Evolutionary conservation across 2,888 invertebrate genomes (phyloP).

Genomic region (Crematogaster levior): DNA sequence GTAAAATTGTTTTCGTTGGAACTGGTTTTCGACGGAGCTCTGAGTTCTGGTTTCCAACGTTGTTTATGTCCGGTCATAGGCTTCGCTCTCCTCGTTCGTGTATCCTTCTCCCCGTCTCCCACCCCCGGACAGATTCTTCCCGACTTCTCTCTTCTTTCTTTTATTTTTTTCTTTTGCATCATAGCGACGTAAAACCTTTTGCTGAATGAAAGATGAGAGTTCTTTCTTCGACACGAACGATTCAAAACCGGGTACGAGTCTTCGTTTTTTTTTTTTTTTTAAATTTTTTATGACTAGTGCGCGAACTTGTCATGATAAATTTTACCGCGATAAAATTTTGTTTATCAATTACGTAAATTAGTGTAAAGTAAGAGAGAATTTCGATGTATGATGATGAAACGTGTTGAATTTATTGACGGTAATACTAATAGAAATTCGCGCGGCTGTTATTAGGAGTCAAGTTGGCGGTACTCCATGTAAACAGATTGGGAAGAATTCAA

Average conservation of each 20-base stretch:
- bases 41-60: conserved; percentile 82
- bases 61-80: conserved; percentile 84
- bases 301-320: conserved; percentile 32
- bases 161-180: conserved; percentile 10
- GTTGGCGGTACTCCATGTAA: too few species aligned
- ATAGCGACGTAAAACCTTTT: background rate
- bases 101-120: background rate
- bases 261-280: background rate
- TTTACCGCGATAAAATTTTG: background rate
- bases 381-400: background rate
- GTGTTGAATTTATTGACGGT: background rate
- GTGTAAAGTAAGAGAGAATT: background rate
- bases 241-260: conserved; percentile 3
- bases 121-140: conserved; percentile 43
- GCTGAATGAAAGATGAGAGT: conserved; percentile 31
- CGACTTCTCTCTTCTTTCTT: conserved; percentile 25
- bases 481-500: background rate
- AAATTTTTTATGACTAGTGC: conserved; percentile 6
- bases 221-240: background rate
- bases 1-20: conserved; percentile 82
- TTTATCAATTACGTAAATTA: conserved; percentile 8
- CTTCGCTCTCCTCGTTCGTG: conserved; percentile 71
- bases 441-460: background rate
- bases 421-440: background rate
- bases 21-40: conserved; percentile 83